Evolutionary conservation across 2,113 vertebrate species (phyloP), one percentile per base, ranked within the genome.

Genomic region (Pygoscelis adeliae): DNA sequence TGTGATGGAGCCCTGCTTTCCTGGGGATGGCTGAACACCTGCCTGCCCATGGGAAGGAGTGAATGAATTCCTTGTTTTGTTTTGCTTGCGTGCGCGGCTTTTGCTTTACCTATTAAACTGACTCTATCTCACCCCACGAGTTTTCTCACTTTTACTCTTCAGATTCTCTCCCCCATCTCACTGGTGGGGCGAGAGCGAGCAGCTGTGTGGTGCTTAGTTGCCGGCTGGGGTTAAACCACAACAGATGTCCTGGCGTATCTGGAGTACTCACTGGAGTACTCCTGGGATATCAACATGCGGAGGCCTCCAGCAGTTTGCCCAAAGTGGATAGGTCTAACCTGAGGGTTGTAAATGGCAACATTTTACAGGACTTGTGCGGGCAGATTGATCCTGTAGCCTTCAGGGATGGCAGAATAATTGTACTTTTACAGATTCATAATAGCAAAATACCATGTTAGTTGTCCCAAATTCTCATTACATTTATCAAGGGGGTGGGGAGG

Each of bases 271-370:
- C 30, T 26, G 34, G 23, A 72, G 8, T 13, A 10, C 5, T 58
- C 13, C 10, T 47, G 46, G 58, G 20, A 56, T 53, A 30, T 8
- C 2, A 2, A 13, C 15, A 8, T 0, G 5, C 0, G 4, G 44
- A 76, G 23, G 18, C 30, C 66, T 73, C 46, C 61, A 36, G 21
- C 44, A 83, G 5, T 55, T 40, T 94, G 44, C 25, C 23, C 46
- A 11, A 21, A 49, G 8, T 34, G 44, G 21, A 40, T 4, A 8
- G 2, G 5, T 72, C 58, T 81, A 52, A 86, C 40, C 44, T 25
- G 44, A 72, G 53, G 13, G 19, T 6, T 62, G 38, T 22, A 58
- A 67, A 47, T 34, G 18, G 3, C 32, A 76, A 56, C 23, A 19
- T 2, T 69, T 71, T 18, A 40, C 23, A 66, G 36, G 23, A 81